phyloP scores from a whole-genome alignment of 2,797 vertebrate species.

The Steatocranus sp. region DNA sequence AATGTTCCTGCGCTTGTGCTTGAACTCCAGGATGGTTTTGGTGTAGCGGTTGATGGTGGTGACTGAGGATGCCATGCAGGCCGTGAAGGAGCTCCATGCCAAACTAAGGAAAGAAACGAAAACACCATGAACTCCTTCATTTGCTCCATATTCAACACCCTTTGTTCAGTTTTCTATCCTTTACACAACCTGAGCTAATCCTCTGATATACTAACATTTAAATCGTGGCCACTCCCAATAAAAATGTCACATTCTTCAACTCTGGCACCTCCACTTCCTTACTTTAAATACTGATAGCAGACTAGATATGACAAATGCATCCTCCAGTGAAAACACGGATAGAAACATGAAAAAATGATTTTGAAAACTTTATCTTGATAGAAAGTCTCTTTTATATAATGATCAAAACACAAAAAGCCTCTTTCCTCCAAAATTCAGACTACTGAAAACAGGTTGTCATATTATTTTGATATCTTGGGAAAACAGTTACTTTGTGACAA shows the following conservation, averaged over 20 bases:
- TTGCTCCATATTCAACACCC: rapidly evolving
- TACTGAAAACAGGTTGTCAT: background rate
- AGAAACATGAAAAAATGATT: background rate
- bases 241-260: background rate
- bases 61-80: slow-evolving; percentile 90
- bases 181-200: background rate
- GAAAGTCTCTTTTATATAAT: background rate
- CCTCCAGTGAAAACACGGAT: rapidly evolving
- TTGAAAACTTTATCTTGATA: background rate
- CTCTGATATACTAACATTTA: background rate
- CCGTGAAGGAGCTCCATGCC: slow-evolving; percentile 89
- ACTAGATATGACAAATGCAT: background rate
- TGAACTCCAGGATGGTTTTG: slow-evolving; percentile 86
- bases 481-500: background rate
- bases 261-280: background rate
- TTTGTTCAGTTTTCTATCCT: background rate
- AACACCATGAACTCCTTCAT: background rate
- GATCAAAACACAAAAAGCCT: background rate
- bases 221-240: background rate
- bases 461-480: background rate
- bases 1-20: slow-evolving; percentile 85
- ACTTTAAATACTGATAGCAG: background rate
- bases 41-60: slow-evolving; percentile 89
- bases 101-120: slow-evolving; percentile 68
- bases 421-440: background rate